Conservation (phyloP, 2,797 vertebrate species). For the Malacoctenus gilli region DNA sequence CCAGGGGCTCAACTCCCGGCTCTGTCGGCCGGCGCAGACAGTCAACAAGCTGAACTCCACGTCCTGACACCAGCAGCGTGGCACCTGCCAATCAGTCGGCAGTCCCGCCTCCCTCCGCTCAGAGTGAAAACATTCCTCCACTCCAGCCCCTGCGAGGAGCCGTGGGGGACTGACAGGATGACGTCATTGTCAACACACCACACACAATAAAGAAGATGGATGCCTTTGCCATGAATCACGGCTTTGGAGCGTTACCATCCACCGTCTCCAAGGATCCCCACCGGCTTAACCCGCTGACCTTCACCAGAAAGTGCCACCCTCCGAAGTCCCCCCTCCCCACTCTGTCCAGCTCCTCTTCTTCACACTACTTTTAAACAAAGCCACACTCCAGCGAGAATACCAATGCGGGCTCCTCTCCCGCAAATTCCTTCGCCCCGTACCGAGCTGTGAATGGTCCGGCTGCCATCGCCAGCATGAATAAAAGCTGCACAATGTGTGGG, state of each 20-base stretch:
- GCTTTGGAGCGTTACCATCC: conserved; percentile 76
- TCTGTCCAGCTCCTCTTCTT: conserved; percentile 53
- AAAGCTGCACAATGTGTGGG: conserved; percentile 17
- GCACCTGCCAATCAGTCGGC: conserved; percentile 55
- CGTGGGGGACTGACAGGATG: conserved; percentile 62
- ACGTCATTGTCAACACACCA: conserved; percentile 63
- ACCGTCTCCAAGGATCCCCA: conserved; percentile 73
- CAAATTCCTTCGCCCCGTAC: conserved; percentile 46
- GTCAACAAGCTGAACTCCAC: conserved; percentile 23
- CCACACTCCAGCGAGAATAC: conserved; percentile 65
- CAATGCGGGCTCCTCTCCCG: conserved; percentile 39
- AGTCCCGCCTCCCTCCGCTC: conserved; percentile 57
- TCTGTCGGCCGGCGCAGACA: neutral
- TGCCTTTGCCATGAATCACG: conserved; percentile 82
- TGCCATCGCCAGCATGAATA: conserved; percentile 33
- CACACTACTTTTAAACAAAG: conserved; percentile 78
- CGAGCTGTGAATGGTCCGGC: conserved; percentile 28
- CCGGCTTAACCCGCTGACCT: conserved; percentile 82
- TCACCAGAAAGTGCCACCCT: conserved; percentile 52
- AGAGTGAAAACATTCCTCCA: conserved; percentile 58
- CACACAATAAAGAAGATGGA: conserved; percentile 60
- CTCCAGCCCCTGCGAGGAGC: conserved; percentile 57
- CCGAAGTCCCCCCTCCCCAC: neutral
- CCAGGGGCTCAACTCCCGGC: conserved; percentile 11
- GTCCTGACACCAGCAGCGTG: conserved; percentile 26